These are phyloP conservation scores for Strix occidentalis DNA, from an alignment of 2,797 vertebrate species.

Conservation along the genomic window DNA sequence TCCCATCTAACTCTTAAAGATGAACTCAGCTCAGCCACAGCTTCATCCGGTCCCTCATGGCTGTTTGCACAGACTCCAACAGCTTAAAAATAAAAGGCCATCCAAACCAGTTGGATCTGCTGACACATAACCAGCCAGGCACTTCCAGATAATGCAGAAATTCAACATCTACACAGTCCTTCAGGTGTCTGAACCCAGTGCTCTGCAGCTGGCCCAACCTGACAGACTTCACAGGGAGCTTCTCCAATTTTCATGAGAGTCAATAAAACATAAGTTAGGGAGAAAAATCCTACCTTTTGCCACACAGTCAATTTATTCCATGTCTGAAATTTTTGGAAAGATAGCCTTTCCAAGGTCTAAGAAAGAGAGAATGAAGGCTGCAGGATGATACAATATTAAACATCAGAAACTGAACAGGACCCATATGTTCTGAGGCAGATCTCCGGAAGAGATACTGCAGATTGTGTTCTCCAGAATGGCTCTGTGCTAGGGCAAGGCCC, in stretches of 20 bases:
- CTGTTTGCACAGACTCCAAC: neutral
- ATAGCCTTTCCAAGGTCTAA: neutral
- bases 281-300: neutral
- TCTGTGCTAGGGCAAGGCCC: neutral
- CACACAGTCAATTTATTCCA: neutral
- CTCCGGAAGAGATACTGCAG: neutral
- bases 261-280: neutral
- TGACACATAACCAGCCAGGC: neutral
- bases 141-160: neutral
- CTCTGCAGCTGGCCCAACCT: neutral
- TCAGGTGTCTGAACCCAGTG: rapidly evolving
- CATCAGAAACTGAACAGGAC: neutral
- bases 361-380: neutral
- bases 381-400: neutral
- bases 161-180: rapidly evolving
- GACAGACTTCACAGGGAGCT: neutral
- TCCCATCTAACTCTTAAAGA: neutral
- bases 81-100: neutral
- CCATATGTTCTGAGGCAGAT: neutral
- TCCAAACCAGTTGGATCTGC: neutral
- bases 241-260: neutral
- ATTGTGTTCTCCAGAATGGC: neutral
- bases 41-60: neutral
- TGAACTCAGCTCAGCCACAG: neutral
- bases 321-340: neutral